Evolutionary conservation across 2,888 invertebrate species (phyloP).

Genomic region (Agriopis leucophaearia): DNA sequence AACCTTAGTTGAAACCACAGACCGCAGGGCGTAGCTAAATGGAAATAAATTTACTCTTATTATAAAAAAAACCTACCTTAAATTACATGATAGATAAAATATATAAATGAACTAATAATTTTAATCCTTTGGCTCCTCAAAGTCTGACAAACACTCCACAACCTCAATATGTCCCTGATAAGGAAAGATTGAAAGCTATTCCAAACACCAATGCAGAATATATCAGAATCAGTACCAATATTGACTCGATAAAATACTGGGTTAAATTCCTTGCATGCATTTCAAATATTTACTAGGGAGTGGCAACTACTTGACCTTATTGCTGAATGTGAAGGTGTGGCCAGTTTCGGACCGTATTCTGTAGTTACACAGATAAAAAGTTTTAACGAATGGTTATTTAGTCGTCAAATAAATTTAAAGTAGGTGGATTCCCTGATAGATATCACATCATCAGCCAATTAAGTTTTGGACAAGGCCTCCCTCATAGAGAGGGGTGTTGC

Average conservation of each 20-base stretch:
- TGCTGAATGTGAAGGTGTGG: slow-evolving; percentile 52
- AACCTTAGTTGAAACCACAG: too few species aligned
- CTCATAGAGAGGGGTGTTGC: too few species aligned
- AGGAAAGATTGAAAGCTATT: slow-evolving; percentile 40
- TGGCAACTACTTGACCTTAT: slow-evolving; percentile 64
- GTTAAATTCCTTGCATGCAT: slow-evolving; percentile 45
- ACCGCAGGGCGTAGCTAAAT: too few species aligned
- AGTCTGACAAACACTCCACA: slow-evolving; percentile 38
- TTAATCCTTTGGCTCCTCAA: slow-evolving; percentile 33
- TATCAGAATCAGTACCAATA: slow-evolving; percentile 41
- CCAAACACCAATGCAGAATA: slow-evolving; percentile 35
- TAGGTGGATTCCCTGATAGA: too few species aligned
- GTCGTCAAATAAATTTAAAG: background rate
- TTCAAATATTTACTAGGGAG: slow-evolving; percentile 49
- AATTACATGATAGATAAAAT: too few species aligned
- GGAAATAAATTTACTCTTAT: too few species aligned
- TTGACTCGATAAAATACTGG: slow-evolving; percentile 52
- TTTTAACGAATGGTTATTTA: background rate
- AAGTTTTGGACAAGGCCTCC: too few species aligned
- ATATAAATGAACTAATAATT: background rate
- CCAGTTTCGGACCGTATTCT: slow-evolving; percentile 18
- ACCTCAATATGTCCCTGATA: slow-evolving; percentile 45
- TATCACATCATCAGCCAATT: too few species aligned
- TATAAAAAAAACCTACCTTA: background rate
- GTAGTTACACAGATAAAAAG: background rate